Evolutionary conservation across 2,113 vertebrate species (phyloP).

Genomic region (Hippocampus guttulatus): DNA sequence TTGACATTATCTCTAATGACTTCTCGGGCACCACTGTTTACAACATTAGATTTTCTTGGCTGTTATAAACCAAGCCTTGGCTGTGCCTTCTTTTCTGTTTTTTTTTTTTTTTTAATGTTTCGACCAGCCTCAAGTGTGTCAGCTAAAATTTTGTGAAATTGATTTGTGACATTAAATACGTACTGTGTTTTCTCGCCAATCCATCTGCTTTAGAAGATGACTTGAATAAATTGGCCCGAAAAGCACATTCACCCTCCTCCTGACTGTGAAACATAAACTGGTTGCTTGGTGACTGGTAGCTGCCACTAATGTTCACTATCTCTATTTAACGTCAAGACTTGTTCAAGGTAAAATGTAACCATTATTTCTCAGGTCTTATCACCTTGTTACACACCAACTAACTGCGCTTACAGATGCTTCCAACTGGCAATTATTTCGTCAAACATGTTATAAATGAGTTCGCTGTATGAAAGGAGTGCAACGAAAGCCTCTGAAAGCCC

Average conservation of each 20-base stretch:
- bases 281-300: neutral
- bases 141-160: neutral
- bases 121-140: neutral
- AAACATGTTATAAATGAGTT: conserved; percentile 26
- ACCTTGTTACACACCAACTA: neutral
- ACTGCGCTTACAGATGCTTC: neutral
- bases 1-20: neutral
- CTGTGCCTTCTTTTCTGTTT: neutral
- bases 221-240: neutral
- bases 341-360: neutral
- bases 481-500: conserved; percentile 34
- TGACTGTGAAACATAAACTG: neutral
- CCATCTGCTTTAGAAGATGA: neutral
- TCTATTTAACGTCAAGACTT: neutral
- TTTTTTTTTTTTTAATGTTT: neutral
- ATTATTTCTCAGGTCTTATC: neutral
- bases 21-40: neutral
- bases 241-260: neutral
- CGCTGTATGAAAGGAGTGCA: conserved; percentile 14
- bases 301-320: neutral
- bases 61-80: neutral
- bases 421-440: conserved; percentile 26
- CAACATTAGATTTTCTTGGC: neutral
- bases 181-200: neutral
- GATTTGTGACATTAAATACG: neutral